Base-by-base conservation (phyloP, 2,888 invertebrate species). In the Teleiodes luculella region DNA sequence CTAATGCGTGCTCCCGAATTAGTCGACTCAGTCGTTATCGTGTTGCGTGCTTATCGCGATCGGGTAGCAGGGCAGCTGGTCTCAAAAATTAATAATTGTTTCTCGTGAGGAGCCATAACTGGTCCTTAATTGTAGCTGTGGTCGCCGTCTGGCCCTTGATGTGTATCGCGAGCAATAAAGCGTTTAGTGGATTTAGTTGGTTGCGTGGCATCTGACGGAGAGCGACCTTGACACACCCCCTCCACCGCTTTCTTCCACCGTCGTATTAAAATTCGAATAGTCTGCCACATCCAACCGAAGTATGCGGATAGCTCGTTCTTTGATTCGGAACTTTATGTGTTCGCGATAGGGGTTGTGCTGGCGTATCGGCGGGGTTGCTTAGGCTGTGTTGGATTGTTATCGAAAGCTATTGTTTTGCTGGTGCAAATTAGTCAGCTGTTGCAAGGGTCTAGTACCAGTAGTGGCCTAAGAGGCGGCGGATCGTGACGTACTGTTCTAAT, bases 361-460 rank as follows among this genome's bases (percentile, higher is more conserved):
- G 74, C 37, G 55, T 74, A 62, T 64, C 62, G 55, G 59, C 60
- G 59, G 52, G 30, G 60, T 68, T 66, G 65, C 59, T 76, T 80
- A 57, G 56, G 76, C 51, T 63, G 60, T 74, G 69, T 51, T 54
- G 58, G 61, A 53, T 59, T 61, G 58, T 50, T 56, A 57, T 55
- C 55, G 55, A 58, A 54, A 57, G 71, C 74, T 77, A 66, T 81
- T 86, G 83, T 86, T 86, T 84, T 84, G 85, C 76, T 81, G 68
- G 77, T 74, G 65, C 80, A 84, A 84, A 82, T 83, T 80, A 78
- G 83, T 83, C 87, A 88, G 87, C 86, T 87, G 86, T 83, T 83
- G 73, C 71, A 73, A 74, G 60, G 65, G 67, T 68, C 60, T 63
- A 68, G 71, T 66, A 50, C 50, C 56, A 53, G 79, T 86, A 86